These are phyloP conservation scores for Oryzias dopingdopingensis DNA, from an alignment of 2,797 vertebrate genomes.

Conservation along the genomic window DNA sequence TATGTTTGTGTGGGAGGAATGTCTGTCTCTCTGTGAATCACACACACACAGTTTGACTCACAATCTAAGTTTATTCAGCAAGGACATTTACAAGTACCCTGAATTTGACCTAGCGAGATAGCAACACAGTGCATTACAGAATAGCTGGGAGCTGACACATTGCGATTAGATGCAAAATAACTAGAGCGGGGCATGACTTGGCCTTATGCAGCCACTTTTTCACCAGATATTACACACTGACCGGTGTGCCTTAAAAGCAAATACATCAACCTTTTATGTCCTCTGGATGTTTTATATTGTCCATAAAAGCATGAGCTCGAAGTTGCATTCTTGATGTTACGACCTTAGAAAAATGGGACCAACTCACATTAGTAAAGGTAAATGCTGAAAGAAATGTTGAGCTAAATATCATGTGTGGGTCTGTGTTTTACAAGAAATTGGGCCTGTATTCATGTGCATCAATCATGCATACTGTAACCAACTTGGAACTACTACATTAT, in stretches of 20 bases:
- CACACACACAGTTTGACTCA: slow-evolving; percentile 46
- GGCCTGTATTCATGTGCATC: slow-evolving; percentile 28
- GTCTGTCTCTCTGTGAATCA: slow-evolving; percentile 29
- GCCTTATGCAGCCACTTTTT: slow-evolving; percentile 61
- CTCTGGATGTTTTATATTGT: slow-evolving; percentile 35
- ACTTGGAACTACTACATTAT: slow-evolving; percentile 52
- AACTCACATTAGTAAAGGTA: slow-evolving; percentile 10
- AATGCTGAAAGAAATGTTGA: slow-evolving; percentile 12
- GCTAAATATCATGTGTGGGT: slow-evolving; percentile 11
- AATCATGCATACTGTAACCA: slow-evolving; percentile 30
- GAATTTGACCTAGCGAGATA: slow-evolving; percentile 65
- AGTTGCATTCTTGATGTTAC: slow-evolving; percentile 22
- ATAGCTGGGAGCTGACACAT: slow-evolving; percentile 50
- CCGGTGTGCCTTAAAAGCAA: slow-evolving; percentile 46
- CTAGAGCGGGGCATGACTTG: slow-evolving; percentile 51
- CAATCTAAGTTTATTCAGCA: slow-evolving; percentile 62
- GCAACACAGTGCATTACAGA: slow-evolving; percentile 44
- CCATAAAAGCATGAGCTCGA: slow-evolving; percentile 29
- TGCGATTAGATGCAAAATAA: slow-evolving; percentile 59
- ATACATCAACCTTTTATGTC: slow-evolving; percentile 50
- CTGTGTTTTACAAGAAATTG: slow-evolving; percentile 35
- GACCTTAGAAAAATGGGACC: slow-evolving; percentile 16
- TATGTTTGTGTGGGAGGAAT: slow-evolving; percentile 12
- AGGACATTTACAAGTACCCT: slow-evolving; percentile 65
- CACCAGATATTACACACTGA: slow-evolving; percentile 51